Evolutionary conservation across 2,113 vertebrate genomes (phyloP).

Genomic region (Actenoides hombroni): DNA sequence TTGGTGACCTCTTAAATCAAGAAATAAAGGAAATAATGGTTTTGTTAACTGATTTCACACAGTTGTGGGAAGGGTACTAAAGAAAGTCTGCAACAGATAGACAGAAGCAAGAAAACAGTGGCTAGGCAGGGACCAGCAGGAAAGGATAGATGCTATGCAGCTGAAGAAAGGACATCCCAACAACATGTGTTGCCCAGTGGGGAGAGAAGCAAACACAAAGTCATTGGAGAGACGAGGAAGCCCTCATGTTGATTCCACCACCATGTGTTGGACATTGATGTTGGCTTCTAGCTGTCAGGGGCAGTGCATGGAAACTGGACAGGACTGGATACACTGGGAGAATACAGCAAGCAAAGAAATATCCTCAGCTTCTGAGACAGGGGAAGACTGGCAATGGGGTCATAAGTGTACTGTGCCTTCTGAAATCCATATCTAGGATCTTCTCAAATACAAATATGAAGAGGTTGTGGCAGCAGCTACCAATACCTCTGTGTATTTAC

Average conservation of each 20-base stretch:
- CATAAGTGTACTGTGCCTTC: neutral
- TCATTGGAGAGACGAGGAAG: neutral
- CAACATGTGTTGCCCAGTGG: neutral
- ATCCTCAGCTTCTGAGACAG: neutral
- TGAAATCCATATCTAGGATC: neutral
- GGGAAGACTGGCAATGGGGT: neutral
- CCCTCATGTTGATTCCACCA: neutral
- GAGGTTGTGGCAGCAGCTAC: neutral
- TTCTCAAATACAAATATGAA: neutral
- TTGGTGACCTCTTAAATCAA: neutral
- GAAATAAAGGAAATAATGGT: neutral
- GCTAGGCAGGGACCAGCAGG: neutral
- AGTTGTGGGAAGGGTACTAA: neutral
- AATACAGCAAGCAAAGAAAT: neutral
- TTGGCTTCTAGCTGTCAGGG: neutral
- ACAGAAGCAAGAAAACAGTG: neutral
- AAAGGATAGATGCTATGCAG: neutral
- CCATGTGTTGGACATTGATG: accelerated
- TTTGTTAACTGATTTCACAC: neutral
- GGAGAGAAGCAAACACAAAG: neutral
- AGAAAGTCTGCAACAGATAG: neutral
- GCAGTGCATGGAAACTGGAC: neutral
- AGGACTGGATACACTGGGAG: neutral
- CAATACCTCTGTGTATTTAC: neutral
- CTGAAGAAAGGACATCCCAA: neutral